These are phyloP conservation scores for Callipepla squamata DNA, from an alignment of 2,113 vertebrate genomes.

Conservation along the genomic window DNA sequence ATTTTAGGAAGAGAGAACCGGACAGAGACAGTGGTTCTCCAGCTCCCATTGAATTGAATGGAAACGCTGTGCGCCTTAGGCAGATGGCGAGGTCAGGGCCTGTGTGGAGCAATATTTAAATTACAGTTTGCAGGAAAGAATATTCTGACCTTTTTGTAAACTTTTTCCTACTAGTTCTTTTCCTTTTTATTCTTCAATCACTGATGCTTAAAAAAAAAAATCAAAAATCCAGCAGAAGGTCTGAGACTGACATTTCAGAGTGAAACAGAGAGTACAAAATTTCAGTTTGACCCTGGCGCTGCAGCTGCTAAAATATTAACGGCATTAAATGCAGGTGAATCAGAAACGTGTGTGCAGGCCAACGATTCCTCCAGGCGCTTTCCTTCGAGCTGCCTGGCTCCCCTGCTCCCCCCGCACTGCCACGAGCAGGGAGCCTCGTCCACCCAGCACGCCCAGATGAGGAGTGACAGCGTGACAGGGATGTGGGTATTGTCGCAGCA, in stretches of 20 bases:
- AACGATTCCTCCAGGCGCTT: constrained; percentile 59
- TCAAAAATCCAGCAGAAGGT: background rate
- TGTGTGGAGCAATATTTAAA: constrained; percentile 12
- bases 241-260: constrained; percentile 59
- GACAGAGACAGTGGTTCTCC: background rate
- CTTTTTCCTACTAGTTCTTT: background rate
- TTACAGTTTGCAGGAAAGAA: background rate
- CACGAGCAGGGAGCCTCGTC: background rate
- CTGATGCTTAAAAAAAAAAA: background rate
- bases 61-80: background rate
- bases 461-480: constrained; percentile 45
- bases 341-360: constrained; percentile 34
- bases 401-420: background rate
- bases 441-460: background rate
- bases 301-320: constrained; percentile 75
- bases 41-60: background rate
- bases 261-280: constrained; percentile 69
- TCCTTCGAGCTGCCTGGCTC: background rate
- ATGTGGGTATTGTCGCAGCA: background rate
- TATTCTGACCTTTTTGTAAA: constrained; percentile 43
- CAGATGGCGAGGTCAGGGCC: background rate
- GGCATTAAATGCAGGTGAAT: constrained; percentile 69
- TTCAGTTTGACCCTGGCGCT: constrained; percentile 66
- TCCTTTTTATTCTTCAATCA: background rate
- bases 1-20: background rate